A percentile compares a stretch with the other conserved stretches of the same genome.
Conservation (phyloP, 2,888 invertebrate genomes). For the Phaonia tiefii region DNA sequence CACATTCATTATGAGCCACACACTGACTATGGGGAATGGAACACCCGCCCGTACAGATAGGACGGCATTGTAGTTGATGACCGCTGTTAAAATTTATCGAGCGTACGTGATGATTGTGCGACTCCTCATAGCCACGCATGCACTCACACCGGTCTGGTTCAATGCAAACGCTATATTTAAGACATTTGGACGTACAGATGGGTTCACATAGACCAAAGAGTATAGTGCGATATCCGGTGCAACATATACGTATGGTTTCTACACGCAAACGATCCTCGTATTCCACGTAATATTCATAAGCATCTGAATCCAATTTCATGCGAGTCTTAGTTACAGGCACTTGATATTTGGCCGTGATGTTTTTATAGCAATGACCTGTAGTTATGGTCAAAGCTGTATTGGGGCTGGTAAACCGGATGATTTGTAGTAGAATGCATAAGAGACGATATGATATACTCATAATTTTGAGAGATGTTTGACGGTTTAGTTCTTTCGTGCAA, state of each 20-base stretch:
- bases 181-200: constrained; percentile 76
- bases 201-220: constrained; percentile 78
- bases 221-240: constrained; percentile 74
- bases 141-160: constrained; percentile 72
- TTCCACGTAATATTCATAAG: constrained; percentile 69
- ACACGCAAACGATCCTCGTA: constrained; percentile 75
- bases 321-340: constrained; percentile 72
- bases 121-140: constrained; percentile 66
- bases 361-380: constrained; percentile 75
- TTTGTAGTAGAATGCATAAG: neutral
- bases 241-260: constrained; percentile 74
- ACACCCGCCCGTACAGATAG: constrained; percentile 71
- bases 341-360: constrained; percentile 76
- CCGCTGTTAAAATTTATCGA: constrained; percentile 74
- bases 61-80: constrained; percentile 67
- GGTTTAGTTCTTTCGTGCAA: neutral
- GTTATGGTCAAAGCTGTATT: constrained; percentile 71
- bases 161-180: constrained; percentile 72
- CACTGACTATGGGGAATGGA: constrained; percentile 72
- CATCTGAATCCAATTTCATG: constrained; percentile 46
- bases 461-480: neutral
- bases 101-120: constrained; percentile 81
- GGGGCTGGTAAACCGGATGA: constrained; percentile 39
- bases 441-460: neutral
- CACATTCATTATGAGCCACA: constrained; percentile 78